phyloP scores from a whole-genome alignment of 2,113 vertebrate species.

The Boulengeromyrus knoepffleri region DNA sequence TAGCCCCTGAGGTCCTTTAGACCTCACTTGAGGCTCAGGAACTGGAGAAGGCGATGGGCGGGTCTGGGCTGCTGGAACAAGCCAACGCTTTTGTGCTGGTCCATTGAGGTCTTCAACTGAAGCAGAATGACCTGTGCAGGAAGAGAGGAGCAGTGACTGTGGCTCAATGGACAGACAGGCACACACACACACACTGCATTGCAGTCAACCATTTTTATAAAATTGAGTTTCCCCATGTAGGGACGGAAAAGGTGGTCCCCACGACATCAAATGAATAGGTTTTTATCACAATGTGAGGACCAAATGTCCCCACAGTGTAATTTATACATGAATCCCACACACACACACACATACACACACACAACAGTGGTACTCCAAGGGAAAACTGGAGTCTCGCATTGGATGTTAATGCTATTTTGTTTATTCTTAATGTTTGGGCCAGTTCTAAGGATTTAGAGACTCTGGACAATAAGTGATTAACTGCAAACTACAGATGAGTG shows the following conservation, averaged over 20 bases:
- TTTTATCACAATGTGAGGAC: neutral
- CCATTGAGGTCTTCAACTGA: conserved; percentile 3
- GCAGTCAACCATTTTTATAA: neutral
- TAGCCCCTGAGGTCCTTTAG: neutral
- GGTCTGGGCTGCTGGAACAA: neutral
- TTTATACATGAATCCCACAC: neutral
- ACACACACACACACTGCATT: neutral
- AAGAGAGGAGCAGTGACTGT: neutral
- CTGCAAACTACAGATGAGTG: neutral
- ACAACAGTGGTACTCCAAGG: neutral
- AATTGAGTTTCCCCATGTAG: neutral
- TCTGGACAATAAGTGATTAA: neutral
- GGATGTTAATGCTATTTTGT: neutral
- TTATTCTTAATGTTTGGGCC: neutral
- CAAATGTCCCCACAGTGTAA: neutral
- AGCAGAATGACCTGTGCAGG: neutral
- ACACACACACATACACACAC: neutral
- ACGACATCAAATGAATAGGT: neutral
- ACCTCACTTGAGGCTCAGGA: neutral
- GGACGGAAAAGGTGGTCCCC: neutral
- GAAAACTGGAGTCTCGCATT: neutral
- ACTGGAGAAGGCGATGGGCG: neutral
- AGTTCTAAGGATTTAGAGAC: neutral
- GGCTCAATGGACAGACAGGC: neutral
- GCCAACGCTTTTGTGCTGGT: neutral